phyloP scores from a whole-genome alignment of 2,113 vertebrate species.

The Cottus gobio region DNA sequence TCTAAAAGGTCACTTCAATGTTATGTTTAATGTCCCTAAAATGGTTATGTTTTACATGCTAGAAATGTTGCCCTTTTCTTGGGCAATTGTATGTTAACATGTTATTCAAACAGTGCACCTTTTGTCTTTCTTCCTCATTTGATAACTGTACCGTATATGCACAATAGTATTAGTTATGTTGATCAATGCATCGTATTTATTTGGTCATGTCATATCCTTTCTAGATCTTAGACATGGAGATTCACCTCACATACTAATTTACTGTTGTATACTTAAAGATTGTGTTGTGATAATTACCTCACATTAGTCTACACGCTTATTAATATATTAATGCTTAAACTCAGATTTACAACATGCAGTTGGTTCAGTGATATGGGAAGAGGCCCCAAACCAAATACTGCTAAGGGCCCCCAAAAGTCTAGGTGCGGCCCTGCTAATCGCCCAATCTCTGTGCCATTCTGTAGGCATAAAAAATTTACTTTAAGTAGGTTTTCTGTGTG shows the following conservation, averaged over 20 bases:
- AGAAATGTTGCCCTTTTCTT: background rate
- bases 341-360: background rate
- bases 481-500: slow-evolving; percentile 33
- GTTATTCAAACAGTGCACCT: background rate
- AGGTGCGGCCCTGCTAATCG: background rate
- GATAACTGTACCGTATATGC: background rate
- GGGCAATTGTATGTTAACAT: background rate
- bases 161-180: background rate
- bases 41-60: background rate
- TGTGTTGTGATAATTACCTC: background rate
- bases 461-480: slow-evolving; percentile 42
- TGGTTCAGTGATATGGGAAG: background rate
- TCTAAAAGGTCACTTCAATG: too few species aligned
- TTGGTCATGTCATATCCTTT: background rate
- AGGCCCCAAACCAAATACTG: background rate
- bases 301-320: background rate
- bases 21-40: background rate
- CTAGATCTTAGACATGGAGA: too few species aligned
- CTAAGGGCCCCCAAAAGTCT: too few species aligned
- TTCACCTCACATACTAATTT: too few species aligned
- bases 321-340: background rate
- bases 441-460: slow-evolving; percentile 40
- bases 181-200: background rate
- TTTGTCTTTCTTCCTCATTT: background rate
- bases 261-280: background rate